Evolutionary conservation across 2,888 invertebrate species (phyloP).

Genomic region (Drepanosiphum platanoidis): DNA sequence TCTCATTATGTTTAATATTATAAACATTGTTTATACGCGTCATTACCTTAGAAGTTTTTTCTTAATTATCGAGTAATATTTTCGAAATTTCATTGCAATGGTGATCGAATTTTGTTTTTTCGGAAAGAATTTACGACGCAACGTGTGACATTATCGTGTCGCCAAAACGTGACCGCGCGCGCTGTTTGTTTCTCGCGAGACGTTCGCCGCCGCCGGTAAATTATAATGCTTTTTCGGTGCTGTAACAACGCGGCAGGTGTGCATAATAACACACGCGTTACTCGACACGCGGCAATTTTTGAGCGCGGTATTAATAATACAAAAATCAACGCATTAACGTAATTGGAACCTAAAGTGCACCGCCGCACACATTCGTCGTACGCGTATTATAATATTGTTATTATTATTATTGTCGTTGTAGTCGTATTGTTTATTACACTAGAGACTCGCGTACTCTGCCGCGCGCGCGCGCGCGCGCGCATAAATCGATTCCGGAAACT

Average conservation of each 20-base stretch:
- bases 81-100: too few species aligned
- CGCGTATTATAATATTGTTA: not conserved
- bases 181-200: too few species aligned
- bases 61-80: too few species aligned
- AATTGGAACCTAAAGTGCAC: slow-evolving; percentile 24
- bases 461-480: not conserved
- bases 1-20: too few species aligned
- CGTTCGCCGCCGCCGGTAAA: too few species aligned
- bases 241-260: not conserved
- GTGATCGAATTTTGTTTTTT: too few species aligned
- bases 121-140: too few species aligned
- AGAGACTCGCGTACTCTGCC: not conserved
- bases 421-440: not conserved
- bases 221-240: not conserved
- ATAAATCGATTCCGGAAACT: not conserved
- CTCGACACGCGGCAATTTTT: slow-evolving; percentile 1
- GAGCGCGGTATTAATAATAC: slow-evolving; percentile 5
- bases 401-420: too few species aligned
- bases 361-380: not conserved
- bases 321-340: slow-evolving; percentile 33
- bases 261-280: not conserved
- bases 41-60: too few species aligned
- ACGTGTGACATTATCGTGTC: too few species aligned
- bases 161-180: too few species aligned
- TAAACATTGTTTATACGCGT: too few species aligned